Evolutionary conservation across 2,113 vertebrate species (phyloP).

Genomic region (Galbula dea): DNA sequence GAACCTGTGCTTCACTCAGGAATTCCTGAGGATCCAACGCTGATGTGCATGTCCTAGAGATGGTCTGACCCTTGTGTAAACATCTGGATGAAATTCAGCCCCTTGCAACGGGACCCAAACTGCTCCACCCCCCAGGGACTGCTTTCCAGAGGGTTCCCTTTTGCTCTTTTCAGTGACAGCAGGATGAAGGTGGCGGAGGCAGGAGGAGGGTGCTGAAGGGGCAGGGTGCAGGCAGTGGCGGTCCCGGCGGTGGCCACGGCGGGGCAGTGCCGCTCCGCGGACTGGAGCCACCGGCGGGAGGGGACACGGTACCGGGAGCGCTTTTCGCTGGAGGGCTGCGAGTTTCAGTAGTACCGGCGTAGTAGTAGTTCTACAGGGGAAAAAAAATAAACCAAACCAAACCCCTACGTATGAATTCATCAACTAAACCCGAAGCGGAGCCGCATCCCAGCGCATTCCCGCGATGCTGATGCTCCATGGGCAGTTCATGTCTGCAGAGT

Average conservation of each 20-base stretch:
- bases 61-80: rapidly evolving
- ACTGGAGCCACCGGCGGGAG: background rate
- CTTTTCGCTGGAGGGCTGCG: background rate
- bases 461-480: rapidly evolving
- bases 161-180: rapidly evolving
- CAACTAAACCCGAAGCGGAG: rapidly evolving
- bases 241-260: background rate
- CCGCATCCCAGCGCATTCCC: rapidly evolving
- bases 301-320: rapidly evolving
- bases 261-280: background rate
- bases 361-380: no score
- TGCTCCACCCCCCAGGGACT: background rate
- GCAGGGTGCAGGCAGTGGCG: background rate
- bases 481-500: rapidly evolving
- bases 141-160: background rate
- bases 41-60: rapidly evolving
- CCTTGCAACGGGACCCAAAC: rapidly evolving
- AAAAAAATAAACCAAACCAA: background rate
- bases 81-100: background rate
- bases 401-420: background rate
- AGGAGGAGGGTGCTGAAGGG: background rate
- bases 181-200: background rate
- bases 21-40: background rate
- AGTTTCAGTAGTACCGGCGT: rapidly evolving
- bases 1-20: background rate